These are phyloP conservation scores for Xestia xanthographa DNA, from an alignment of 2,888 invertebrate genomes.

Conservation along the genomic window DNA sequence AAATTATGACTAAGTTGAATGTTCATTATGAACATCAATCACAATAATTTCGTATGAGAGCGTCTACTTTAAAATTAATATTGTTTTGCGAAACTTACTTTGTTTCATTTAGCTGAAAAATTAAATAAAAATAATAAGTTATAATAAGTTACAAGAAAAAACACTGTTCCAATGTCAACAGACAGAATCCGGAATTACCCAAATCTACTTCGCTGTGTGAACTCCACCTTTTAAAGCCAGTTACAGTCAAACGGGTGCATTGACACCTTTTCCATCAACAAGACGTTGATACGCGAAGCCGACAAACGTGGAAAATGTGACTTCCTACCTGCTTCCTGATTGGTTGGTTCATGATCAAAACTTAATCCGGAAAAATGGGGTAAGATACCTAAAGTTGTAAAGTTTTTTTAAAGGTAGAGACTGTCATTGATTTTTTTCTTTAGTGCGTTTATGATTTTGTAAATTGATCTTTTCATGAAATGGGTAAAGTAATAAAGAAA, in stretches of 20 bases:
- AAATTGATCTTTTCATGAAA: background rate
- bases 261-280: conserved; percentile 48
- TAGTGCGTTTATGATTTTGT: background rate
- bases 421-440: background rate
- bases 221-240: conserved; percentile 49
- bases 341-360: conserved; percentile 26
- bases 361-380: conserved; percentile 48
- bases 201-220: conserved; percentile 22
- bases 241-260: conserved; percentile 44
- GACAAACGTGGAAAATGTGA: conserved; percentile 54
- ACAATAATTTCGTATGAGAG: background rate
- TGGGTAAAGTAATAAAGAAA: background rate
- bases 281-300: conserved; percentile 20
- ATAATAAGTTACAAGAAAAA: background rate
- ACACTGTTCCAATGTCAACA: background rate
- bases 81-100: background rate
- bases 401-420: background rate
- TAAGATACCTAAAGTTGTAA: conserved; percentile 28
- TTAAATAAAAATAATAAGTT: background rate
- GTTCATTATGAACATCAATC: too few relatives aligned
- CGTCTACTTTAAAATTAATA: background rate
- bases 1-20: too few relatives aligned
- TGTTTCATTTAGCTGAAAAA: background rate
- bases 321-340: conserved; percentile 5
- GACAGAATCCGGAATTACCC: background rate